Evolutionary conservation across 2,888 invertebrate genomes (phyloP).

Genomic region (Nudaria mundana): DNA sequence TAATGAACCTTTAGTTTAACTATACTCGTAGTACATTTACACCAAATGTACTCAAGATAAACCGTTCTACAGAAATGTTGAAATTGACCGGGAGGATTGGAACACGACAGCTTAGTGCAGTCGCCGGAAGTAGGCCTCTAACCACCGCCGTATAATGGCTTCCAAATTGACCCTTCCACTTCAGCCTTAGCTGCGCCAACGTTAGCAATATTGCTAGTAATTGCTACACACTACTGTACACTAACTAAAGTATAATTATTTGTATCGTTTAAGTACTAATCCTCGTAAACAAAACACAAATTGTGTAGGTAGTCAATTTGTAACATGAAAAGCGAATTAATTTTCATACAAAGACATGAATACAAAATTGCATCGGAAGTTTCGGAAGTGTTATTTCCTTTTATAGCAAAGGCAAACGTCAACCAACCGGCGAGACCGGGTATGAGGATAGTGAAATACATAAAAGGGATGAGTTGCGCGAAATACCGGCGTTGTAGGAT

Average conservation of each 20-base stretch:
- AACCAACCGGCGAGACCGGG: slow-evolving; percentile 56
- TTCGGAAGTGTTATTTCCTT: slow-evolving; percentile 72
- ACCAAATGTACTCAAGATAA: slow-evolving; percentile 53
- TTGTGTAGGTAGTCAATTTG: slow-evolving; percentile 34
- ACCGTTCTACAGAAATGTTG: slow-evolving; percentile 65
- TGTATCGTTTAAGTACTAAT: too few species aligned
- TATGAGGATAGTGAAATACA: slow-evolving; percentile 72
- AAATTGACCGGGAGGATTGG: slow-evolving; percentile 74
- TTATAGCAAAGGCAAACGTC: slow-evolving; percentile 69
- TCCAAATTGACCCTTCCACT: slow-evolving; percentile 76
- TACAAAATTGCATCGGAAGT: slow-evolving; percentile 63
- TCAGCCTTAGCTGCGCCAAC: slow-evolving; percentile 48
- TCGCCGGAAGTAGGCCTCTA: slow-evolving; percentile 78
- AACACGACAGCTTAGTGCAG: slow-evolving; percentile 76
- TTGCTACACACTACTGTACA: too few species aligned
- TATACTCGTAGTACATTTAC: too few species aligned
- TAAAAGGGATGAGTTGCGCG: slow-evolving; percentile 78
- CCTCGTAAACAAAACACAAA: too few species aligned
- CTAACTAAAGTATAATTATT: too few species aligned
- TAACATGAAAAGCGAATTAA: slow-evolving; percentile 48
- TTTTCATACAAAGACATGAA: slow-evolving; percentile 58
- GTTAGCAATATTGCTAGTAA: slow-evolving; percentile 54
- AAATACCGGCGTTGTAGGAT: slow-evolving; percentile 77
- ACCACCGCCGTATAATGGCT: slow-evolving; percentile 77
- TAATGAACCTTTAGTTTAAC: too few species aligned